Conservation (phyloP, 2,113 vertebrate genomes). For the Pollimyrus isidori region DNA sequence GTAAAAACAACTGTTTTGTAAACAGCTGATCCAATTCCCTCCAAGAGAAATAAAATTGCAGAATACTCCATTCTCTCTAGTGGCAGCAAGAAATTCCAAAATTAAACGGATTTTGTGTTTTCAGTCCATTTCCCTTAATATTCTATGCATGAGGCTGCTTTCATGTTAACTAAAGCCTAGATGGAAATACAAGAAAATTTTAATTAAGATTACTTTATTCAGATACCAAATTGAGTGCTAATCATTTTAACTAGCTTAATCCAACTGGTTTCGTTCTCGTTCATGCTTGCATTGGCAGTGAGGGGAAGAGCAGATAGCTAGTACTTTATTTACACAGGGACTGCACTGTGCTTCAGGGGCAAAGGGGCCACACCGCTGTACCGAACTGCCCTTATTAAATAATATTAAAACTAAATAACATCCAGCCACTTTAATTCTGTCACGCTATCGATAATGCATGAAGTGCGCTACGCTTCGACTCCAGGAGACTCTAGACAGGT, state of each 20-base stretch:
- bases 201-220: neutral
- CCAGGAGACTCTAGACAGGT: neutral
- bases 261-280: neutral
- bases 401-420: slow-evolving; percentile 15
- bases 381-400: neutral
- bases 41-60: neutral
- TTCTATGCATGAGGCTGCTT: neutral
- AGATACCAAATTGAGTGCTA: neutral
- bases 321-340: neutral
- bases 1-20: neutral
- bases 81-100: neutral
- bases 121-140: neutral
- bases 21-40: neutral
- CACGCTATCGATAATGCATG: slow-evolving; percentile 4
- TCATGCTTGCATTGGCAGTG: neutral
- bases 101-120: neutral
- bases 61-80: neutral
- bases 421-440: neutral
- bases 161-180: neutral
- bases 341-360: neutral
- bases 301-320: neutral
- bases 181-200: no score
- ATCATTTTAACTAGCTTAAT: neutral
- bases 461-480: neutral
- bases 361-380: neutral